Conservation (phyloP, 2,797 vertebrate genomes). For the Lithobates pipiens region DNA sequence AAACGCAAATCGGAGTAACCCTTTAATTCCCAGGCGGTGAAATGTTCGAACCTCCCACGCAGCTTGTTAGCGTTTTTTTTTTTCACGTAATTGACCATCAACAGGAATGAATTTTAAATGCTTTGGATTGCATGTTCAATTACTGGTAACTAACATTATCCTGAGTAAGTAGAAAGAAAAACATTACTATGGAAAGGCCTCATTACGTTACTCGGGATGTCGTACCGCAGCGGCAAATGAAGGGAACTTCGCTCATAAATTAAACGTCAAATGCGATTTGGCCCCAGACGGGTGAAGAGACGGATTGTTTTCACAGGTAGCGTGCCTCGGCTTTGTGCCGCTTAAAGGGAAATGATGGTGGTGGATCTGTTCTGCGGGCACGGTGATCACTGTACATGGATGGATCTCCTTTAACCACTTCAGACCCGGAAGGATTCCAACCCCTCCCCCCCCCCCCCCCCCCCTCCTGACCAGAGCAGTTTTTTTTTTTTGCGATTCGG, state of each 20-base stretch:
- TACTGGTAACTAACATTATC: slow-evolving; percentile 72
- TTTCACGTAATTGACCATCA: slow-evolving; percentile 72
- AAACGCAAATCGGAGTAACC: background rate
- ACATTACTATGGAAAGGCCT: slow-evolving; percentile 66
- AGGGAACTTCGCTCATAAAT: slow-evolving; percentile 75
- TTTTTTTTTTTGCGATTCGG: too few species aligned
- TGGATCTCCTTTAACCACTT: background rate
- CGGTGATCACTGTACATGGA: too few species aligned
- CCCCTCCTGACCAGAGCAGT: too few species aligned
- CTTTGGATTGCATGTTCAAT: slow-evolving; percentile 74
- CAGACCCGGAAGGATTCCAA: too few species aligned
- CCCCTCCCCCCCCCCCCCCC: too few species aligned
- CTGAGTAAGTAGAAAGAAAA: slow-evolving; percentile 64
- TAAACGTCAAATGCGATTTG: slow-evolving; percentile 75
- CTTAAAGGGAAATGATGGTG: too few species aligned
- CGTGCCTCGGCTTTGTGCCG: background rate
- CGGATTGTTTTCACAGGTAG: slow-evolving; percentile 57
- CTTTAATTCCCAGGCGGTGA: background rate
- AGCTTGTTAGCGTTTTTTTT: slow-evolving; percentile 67
- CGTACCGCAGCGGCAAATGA: slow-evolving; percentile 70
- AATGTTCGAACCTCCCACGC: background rate
- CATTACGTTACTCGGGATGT: slow-evolving; percentile 67
- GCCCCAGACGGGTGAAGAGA: slow-evolving; percentile 66
- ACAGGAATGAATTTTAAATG: slow-evolving; percentile 71
- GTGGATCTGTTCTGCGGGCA: too few species aligned